phyloP scores from a whole-genome alignment of 64 coral and sea anemone genomes.

The Montipora foliosa region DNA sequence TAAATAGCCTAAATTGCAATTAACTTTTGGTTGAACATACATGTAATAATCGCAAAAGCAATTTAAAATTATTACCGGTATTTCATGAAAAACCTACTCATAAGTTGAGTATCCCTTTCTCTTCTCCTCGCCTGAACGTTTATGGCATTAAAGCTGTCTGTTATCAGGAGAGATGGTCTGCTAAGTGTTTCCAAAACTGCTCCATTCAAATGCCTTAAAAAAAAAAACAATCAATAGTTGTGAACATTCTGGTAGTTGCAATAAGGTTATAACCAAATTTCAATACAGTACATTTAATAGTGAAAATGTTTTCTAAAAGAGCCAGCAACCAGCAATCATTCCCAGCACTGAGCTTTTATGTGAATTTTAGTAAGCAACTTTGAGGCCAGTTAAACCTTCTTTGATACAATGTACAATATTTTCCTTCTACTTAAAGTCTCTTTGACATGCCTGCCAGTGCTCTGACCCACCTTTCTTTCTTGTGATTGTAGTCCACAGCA shows the following conservation, averaged over 20 bases:
- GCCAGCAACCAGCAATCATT: too few species aligned
- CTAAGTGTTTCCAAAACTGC: conserved; percentile 96
- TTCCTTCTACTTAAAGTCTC: too few species aligned
- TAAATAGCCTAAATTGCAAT: too few species aligned
- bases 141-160: conserved; percentile 93
- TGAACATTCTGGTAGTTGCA: too few species aligned
- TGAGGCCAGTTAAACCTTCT: too few species aligned
- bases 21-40: too few species aligned
- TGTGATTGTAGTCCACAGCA: conserved; percentile 99
- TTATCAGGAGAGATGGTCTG: conserved; percentile 87
- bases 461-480: conserved; percentile 86
- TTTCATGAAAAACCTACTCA: conserved; percentile 65
- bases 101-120: conserved; percentile 93
- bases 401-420: too few species aligned
- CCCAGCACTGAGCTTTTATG: too few species aligned
- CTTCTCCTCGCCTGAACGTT: conserved; percentile 93
- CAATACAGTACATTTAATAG: too few species aligned
- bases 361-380: too few species aligned
- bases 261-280: too few species aligned
- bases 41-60: not conserved
- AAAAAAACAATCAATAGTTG: not conserved
- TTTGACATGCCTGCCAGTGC: not conserved
- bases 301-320: too few species aligned
- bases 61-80: not conserved
- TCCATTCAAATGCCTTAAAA: conserved; percentile 89